Conservation (phyloP, 1,140 invertebrate genomes). For the Drosophila funebris region DNA sequence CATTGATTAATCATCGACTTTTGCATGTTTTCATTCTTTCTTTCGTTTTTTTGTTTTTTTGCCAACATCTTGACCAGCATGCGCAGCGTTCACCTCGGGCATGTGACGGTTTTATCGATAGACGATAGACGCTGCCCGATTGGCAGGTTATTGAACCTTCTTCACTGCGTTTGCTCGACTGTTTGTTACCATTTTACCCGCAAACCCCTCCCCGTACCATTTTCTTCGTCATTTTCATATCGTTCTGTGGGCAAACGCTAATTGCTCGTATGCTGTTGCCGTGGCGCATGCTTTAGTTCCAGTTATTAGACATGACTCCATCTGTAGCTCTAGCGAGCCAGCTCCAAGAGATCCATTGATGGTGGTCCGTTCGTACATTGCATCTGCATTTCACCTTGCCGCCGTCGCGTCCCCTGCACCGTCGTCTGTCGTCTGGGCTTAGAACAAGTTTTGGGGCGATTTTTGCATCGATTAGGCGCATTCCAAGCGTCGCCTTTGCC, state of each 20-base stretch:
- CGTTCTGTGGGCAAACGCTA: conserved; percentile 54
- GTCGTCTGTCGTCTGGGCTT: conserved; percentile 20
- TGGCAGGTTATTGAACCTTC: conserved; percentile 70
- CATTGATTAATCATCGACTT: conserved; percentile 74
- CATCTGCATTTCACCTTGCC: conserved; percentile 15
- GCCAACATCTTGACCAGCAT: conserved; percentile 9
- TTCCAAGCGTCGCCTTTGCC: conserved; percentile 63
- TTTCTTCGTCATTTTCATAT: conserved; percentile 8
- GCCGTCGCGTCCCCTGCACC: no score
- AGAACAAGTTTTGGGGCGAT: conserved; percentile 73
- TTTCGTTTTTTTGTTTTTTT: conserved; percentile 45
- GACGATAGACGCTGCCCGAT: conserved; percentile 28
- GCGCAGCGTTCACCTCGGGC: not conserved
- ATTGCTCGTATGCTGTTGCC: conserved; percentile 52
- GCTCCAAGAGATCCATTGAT: conserved; percentile 11
- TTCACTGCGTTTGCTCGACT: conserved; percentile 23
- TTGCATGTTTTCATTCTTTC: conserved; percentile 60
- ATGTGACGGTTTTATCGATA: no score
- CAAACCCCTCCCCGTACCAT: conserved; percentile 8
- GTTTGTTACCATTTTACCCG: conserved; percentile 59
- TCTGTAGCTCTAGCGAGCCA: conserved; percentile 1
- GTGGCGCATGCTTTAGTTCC: conserved; percentile 74
- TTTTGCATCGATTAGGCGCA: conserved; percentile 76
- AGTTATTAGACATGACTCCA: conserved; percentile 71
- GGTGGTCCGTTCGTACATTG: conserved; percentile 23